A percentile compares a stretch with the other conserved stretches of the same genome.
Conservation (phyloP, 2,888 invertebrate species). For the Ellobium chinense region DNA sequence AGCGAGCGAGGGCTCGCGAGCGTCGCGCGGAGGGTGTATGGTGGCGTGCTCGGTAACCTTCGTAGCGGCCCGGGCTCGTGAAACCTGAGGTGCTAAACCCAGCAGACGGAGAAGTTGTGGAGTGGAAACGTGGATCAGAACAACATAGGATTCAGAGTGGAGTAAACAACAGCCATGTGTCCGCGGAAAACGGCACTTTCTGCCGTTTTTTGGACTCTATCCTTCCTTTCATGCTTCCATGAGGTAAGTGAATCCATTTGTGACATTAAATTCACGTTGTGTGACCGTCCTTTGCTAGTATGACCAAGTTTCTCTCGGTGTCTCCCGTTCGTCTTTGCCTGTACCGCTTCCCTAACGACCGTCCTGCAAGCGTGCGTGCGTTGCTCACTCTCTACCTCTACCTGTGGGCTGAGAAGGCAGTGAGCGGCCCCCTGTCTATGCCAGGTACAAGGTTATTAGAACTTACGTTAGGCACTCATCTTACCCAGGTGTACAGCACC, state of each 20-base stretch:
- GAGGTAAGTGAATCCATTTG: conserved; percentile 25
- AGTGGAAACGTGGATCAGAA: conserved; percentile 14
- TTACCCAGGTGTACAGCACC: neutral
- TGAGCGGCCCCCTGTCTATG: conserved; percentile 7
- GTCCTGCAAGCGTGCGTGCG: conserved; percentile 1
- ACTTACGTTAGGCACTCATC: neutral
- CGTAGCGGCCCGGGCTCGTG: neutral
- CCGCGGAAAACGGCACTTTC: conserved; percentile 33
- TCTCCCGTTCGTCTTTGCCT: neutral
- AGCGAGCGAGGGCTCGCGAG: conserved; percentile 15
- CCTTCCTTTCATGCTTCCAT: conserved; percentile 6
- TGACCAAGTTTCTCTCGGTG: neutral
- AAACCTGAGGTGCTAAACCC: no score
- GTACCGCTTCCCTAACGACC: neutral
- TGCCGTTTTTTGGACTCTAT: conserved; percentile 40
- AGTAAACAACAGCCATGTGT: conserved; percentile 37
- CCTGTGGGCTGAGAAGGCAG: conserved; percentile 12
- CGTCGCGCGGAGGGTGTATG: conserved; percentile 16
- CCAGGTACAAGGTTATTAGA: conserved; percentile 11
- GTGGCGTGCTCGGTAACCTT: neutral
- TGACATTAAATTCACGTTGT: neutral
- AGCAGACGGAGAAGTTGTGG: neutral
- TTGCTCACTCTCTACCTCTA: conserved; percentile 21
- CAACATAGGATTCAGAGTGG: conserved; percentile 11
- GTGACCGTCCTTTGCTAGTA: neutral